These are phyloP conservation scores for Chiridota heheva DNA, from an alignment of 35 echinoderm and acorn worm genomes.

Conservation along the genomic window DNA sequence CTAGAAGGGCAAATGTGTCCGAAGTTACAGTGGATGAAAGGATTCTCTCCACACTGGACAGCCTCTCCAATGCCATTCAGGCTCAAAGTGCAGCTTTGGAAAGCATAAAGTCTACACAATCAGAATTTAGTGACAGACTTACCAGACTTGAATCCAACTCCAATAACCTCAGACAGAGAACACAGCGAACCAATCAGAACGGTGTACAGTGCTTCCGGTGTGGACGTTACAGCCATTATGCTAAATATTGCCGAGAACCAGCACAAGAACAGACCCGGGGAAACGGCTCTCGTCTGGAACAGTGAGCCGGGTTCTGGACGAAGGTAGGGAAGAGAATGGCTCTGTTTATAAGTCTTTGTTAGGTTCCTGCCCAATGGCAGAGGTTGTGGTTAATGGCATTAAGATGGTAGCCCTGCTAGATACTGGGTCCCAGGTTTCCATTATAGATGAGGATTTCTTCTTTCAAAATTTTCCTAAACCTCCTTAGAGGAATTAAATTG, in stretches of 20 bases:
- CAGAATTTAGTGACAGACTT: neutral
- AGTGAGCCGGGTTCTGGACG: conserved; percentile 20
- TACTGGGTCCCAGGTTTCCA: conserved; percentile 39
- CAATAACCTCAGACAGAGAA: neutral
- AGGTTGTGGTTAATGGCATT: neutral
- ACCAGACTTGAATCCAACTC: neutral
- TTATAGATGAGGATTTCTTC: neutral
- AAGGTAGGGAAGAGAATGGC: conserved; percentile 10
- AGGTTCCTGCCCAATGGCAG: neutral
- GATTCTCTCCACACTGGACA: neutral
- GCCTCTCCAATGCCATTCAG: neutral
- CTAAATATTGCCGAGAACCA: neutral
- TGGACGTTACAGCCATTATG: conserved; percentile 2
- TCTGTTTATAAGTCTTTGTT: neutral
- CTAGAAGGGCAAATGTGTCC: neutral
- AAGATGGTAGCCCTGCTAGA: neutral
- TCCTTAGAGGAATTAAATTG: neutral
- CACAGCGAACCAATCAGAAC: neutral
- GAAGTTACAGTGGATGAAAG: conserved; percentile 1
- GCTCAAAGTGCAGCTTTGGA: neutral
- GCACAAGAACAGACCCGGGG: neutral
- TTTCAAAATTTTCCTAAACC: neutral
- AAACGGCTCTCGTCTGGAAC: neutral
- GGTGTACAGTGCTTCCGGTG: conserved; percentile 9
- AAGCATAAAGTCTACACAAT: neutral